A percentile compares a stretch with the other conserved stretches of the same genome.
Conservation (phyloP, 1,140 invertebrate genomes). For the Lamellibrachia luymesi region DNA sequence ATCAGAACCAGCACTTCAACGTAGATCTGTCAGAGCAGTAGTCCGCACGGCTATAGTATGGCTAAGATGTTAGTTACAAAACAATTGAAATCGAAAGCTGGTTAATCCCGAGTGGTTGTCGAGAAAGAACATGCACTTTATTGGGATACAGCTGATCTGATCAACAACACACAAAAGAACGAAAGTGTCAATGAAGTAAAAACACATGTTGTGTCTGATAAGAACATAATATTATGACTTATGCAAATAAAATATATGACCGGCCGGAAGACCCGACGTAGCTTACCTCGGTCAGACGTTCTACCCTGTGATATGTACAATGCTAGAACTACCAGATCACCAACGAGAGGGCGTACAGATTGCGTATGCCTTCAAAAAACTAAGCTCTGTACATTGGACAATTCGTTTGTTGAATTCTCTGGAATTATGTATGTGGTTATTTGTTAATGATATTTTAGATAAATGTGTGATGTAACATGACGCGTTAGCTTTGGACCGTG, state of each 20-base stretch:
- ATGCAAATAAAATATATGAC: not conserved
- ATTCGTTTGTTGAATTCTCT: too few species aligned
- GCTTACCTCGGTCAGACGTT: not conserved
- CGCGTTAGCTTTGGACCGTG: too few species aligned
- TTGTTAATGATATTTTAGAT: too few species aligned
- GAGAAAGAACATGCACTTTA: not conserved
- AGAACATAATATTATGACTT: not conserved
- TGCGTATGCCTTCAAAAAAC: too few species aligned
- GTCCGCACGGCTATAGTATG: not conserved
- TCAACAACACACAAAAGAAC: not conserved
- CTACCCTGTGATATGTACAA: too few species aligned
- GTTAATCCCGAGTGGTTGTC: not conserved
- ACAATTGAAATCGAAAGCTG: not conserved
- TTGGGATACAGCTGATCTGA: not conserved
- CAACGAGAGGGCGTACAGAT: too few species aligned
- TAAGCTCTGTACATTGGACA: too few species aligned
- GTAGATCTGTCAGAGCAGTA: not conserved
- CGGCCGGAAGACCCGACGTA: not conserved
- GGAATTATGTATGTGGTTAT: too few species aligned
- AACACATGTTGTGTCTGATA: not conserved
- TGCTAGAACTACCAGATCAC: too few species aligned
- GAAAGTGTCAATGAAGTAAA: not conserved
- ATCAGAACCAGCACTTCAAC: not conserved
- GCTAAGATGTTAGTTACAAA: not conserved
- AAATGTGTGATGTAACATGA: too few species aligned